Base-by-base conservation (phyloP, 2,888 invertebrate genomes). In the Stenoptilia bipunctidactyla region DNA sequence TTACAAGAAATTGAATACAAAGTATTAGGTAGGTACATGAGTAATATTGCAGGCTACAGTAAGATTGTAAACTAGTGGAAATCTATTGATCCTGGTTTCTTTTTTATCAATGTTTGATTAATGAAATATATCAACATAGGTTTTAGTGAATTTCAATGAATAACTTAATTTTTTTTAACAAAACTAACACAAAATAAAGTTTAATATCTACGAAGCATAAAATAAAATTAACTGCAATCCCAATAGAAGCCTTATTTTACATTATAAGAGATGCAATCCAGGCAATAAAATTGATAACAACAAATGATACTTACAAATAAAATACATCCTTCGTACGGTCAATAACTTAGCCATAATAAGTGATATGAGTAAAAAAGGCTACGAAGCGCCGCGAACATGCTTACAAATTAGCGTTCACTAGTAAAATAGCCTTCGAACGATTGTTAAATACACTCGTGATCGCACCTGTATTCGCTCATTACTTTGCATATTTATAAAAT, bases 401-500 rank as follows among this genome's bases (percentile, higher is more conserved):
- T 58, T 55, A 61, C 63, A 61, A 69, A 66, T 66, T 61, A 56
- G 55, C 54, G 49, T 48, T 39, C 49, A 47, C n/a, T 53, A 58
- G 64, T 62, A 62, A 56, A 56, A 47, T 45, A 55, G 50, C 54
- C 46, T 55, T 56, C 50, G 52, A 57, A 54, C n/a, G n/a, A n/a
- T n/a, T n/a, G n/a, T n/a, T n/a, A n/a, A n/a, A n/a, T n/a, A n/a
- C n/a, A n/a, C n/a, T n/a, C n/a, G n/a, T n/a, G n/a, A n/a, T n/a
- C n/a, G n/a, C n/a, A n/a, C n/a, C n/a, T n/a, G n/a, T n/a, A n/a
- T n/a, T n/a, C n/a, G n/a, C n/a, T n/a, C n/a, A n/a, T n/a, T n/a
- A n/a, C n/a, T n/a, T n/a, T n/a, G n/a, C n/a, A 58, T 52, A 49
- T 53, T 61, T 57, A 55, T 58, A 57, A 53, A 58, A 65, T 66